A percentile compares a stretch with the other conserved stretches of the same genome.
These are phyloP conservation scores for Mesorhabditis sp. DNA, from an alignment of 2,888 invertebrate species.

Conservation along the genomic window DNA sequence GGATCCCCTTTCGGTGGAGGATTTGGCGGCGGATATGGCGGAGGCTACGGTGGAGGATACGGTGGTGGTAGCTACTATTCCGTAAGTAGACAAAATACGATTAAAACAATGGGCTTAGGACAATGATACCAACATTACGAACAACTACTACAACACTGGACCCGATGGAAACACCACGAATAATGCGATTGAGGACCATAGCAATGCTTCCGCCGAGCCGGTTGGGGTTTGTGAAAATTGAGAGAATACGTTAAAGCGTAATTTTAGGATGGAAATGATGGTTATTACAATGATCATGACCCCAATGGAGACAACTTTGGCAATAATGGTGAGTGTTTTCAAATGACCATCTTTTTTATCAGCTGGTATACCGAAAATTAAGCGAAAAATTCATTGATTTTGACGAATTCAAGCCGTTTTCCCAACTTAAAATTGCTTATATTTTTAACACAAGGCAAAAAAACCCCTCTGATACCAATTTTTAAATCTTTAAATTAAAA, in stretches of 20 bases:
- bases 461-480: too few relatives aligned
- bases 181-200: slow-evolving; percentile 11
- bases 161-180: slow-evolving; percentile 15
- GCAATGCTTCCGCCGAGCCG: slow-evolving; percentile 9
- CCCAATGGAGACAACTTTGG: slow-evolving; percentile 9
- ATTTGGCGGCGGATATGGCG: slow-evolving; percentile 34
- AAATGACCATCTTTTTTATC: too few relatives aligned
- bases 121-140: slow-evolving; percentile 46
- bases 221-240: slow-evolving; percentile 6
- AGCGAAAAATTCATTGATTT: too few relatives aligned
- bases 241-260: slow-evolving; percentile 9
- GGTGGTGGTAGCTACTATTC: slow-evolving; percentile 40
- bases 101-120: slow-evolving; percentile 20
- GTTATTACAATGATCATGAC: slow-evolving; percentile 8
- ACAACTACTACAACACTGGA: slow-evolving; percentile 41
- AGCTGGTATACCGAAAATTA: too few relatives aligned
- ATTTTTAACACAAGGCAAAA: too few relatives aligned
- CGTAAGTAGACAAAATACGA: slow-evolving; percentile 10
- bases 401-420: too few relatives aligned
- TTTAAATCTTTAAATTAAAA: too few relatives aligned
- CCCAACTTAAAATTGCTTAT: too few relatives aligned
- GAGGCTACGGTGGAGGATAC: slow-evolving; percentile 37
- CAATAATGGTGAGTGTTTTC: not conserved
- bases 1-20: slow-evolving; percentile 25
- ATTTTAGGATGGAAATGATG: slow-evolving; percentile 10